phyloP scores from a whole-genome alignment of 2,888 invertebrate genomes.

The Calameuta pallipes region DNA sequence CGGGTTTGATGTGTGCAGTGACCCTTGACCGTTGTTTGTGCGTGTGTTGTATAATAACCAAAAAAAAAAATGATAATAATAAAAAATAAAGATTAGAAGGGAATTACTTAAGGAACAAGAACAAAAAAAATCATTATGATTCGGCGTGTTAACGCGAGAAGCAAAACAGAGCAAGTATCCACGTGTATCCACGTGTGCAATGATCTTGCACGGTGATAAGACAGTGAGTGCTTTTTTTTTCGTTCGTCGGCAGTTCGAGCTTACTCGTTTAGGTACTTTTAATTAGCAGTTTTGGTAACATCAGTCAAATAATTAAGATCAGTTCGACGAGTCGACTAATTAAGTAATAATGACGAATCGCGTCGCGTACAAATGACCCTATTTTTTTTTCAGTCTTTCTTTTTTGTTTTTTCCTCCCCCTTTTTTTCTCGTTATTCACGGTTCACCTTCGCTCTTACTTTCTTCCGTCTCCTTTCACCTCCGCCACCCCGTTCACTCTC shows the following conservation, averaged over 20 bases:
- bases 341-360: constrained; percentile 37
- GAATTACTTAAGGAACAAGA: neutral
- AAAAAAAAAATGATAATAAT: constrained; percentile 3
- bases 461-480: neutral
- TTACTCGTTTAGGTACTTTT: constrained; percentile 62
- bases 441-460: neutral
- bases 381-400: neutral
- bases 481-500: neutral
- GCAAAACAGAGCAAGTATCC: constrained; percentile 29
- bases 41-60: constrained; percentile 22
- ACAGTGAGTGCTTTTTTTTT: constrained; percentile 22
- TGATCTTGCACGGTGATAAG: neutral
- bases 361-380: neutral
- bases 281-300: constrained; percentile 65
- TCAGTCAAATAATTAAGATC: constrained; percentile 63
- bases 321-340: constrained; percentile 54
- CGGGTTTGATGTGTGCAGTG: constrained; percentile 12
- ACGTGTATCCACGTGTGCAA: neutral
- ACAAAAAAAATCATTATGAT: neutral
- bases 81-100: constrained; percentile 27
- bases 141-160: constrained; percentile 30
- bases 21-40: constrained; percentile 37
- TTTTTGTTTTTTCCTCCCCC: neutral
- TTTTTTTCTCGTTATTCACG: neutral
- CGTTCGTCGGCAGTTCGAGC: constrained; percentile 36